Conservation (phyloP, 2,888 invertebrate species). For the Aporophyla nigra region DNA sequence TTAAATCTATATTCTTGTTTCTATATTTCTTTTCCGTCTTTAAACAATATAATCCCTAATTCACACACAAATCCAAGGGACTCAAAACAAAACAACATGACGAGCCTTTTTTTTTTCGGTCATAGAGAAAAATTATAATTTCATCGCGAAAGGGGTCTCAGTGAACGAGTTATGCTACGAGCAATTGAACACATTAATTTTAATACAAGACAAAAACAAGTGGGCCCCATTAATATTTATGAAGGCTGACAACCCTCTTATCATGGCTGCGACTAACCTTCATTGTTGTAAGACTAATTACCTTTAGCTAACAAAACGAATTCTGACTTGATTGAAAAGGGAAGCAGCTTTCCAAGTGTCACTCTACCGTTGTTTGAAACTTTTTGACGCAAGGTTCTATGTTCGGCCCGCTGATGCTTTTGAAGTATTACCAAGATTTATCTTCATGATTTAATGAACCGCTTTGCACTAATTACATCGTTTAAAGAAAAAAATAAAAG, state of each 20-base stretch:
- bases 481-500: constrained; percentile 13
- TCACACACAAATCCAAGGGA: constrained; percentile 25
- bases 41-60: background rate
- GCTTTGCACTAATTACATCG: constrained; percentile 39
- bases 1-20: constrained; percentile 6
- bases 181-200: constrained; percentile 87
- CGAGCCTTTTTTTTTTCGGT: constrained; percentile 38
- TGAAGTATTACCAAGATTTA: constrained; percentile 32
- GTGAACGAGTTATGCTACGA: constrained; percentile 71
- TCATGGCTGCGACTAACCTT: constrained; percentile 57
- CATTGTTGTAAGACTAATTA: constrained; percentile 67
- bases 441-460: constrained; percentile 43
- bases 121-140: constrained; percentile 59
- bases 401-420: constrained; percentile 22
- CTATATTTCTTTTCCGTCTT: background rate
- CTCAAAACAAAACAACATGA: constrained; percentile 47
- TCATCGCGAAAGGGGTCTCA: constrained; percentile 71
- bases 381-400: constrained; percentile 37
- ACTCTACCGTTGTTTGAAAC: constrained; percentile 34
- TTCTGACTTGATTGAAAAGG: constrained; percentile 56
- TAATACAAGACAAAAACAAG: constrained; percentile 83
- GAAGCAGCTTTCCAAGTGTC: constrained; percentile 45
- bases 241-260: constrained; percentile 73
- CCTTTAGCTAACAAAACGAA: constrained; percentile 58
- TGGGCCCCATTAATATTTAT: constrained; percentile 85